Evolutionary conservation across 2,888 invertebrate species (phyloP).

Genomic region (Plebejus anna): DNA sequence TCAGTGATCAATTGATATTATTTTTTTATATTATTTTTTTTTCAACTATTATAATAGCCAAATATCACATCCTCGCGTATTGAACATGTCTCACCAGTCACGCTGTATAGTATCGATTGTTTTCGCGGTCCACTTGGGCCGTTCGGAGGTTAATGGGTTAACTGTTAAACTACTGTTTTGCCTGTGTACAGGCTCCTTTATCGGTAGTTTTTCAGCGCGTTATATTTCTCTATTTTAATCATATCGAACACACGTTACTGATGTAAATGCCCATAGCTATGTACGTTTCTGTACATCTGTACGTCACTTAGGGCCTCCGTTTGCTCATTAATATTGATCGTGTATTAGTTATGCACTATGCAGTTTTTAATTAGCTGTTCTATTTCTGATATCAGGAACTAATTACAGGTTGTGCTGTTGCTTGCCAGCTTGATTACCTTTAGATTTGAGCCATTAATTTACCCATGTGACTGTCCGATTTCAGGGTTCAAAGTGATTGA

Average conservation of each 20-base stretch:
- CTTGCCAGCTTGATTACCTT: neutral
- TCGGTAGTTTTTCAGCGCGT: neutral
- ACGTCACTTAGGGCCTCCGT: neutral
- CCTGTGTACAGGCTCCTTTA: neutral
- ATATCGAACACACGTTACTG: slow-evolving; percentile 2
- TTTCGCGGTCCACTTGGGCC: too few species aligned
- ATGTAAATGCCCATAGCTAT: neutral
- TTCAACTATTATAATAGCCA: too few species aligned
- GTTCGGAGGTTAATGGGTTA: too few species aligned
- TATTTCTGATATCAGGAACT: neutral
- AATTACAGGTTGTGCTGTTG: neutral
- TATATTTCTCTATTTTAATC: neutral
- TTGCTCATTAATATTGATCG: slow-evolving; percentile 5
- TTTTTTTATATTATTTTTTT: too few species aligned
- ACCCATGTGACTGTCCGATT: too few species aligned
- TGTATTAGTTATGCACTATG: neutral
- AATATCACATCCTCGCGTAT: too few species aligned
- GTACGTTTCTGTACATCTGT: neutral
- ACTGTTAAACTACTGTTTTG: too few species aligned
- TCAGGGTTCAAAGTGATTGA: too few species aligned
- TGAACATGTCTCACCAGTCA: too few species aligned
- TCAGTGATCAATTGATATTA: too few species aligned
- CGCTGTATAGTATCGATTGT: too few species aligned
- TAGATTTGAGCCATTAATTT: neutral
- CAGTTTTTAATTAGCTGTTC: slow-evolving; percentile 3